Evolutionary conservation across 2,797 vertebrate genomes (phyloP), one percentile per base, ranked within the genome.

Genomic region (Ctenopoma multispine): DNA sequence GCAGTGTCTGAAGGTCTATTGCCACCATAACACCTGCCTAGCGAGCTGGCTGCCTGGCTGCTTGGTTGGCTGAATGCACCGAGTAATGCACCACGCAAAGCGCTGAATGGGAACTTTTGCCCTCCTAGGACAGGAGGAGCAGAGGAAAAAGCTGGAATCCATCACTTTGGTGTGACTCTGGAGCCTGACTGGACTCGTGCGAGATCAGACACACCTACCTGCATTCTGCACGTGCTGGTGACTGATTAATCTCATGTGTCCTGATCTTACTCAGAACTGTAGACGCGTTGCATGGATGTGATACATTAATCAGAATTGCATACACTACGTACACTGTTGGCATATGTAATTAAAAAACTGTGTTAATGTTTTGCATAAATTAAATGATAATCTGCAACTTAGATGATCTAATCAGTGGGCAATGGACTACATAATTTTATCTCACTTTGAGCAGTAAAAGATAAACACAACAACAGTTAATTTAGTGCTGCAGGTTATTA

Each of bases 91-190:
- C 46, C 13, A 43, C 3, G 10, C 43, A 27, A 36, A 48, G 55
- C 63, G 72, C 27, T 77, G 38, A 77, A 61, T 49, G 59, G 68
- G 56, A 65, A 48, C 12, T 24, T 13, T 38, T 68, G 49, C 7
- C 0, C 61, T 48, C 55, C 5, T 4, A 23, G 56, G 58, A 55
- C 5, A 2, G 18, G 44, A 46, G 36, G 40, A 67, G 48, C 56
- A 84, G 85, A 87, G 88, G 40, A 72, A 67, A 62, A 2, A 2
- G 82, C 89, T 87, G 87, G 93, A 94, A 96, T 96, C 94, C 90
- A 89, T 92, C 96, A 93, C 86, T 46, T 61, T 27, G 49, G 63
- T 91, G 93, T 75, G 81, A 93, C 83, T 90, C 88, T 82, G 59
- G 71, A 75, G 56, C 80, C 74, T 77, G 54, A 68, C 53, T 79